Evolutionary conservation across 2,888 invertebrate genomes (phyloP), one percentile per base, ranked within the genome.

Genomic region (Brassicogethes aeneus): DNA sequence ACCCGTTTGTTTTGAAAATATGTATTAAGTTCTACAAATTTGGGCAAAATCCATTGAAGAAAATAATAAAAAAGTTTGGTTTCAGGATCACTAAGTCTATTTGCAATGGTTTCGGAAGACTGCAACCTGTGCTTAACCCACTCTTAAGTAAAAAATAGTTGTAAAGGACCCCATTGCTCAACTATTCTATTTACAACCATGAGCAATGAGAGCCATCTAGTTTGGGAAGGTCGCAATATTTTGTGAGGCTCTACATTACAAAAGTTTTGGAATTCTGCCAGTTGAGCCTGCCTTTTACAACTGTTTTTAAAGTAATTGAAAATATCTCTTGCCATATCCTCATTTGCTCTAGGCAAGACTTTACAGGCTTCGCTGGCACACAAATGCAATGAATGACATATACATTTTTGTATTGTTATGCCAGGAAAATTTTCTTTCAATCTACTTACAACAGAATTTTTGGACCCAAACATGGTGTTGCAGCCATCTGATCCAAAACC

Each of bases 401-500:
- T 39, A 16, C 42, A 43, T 41, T 45, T 47, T 34, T 36, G 36
- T 5, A 47, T 31, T 16, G 44, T 35, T 16, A 48, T 42, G 17
- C 46, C 46, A 12, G 44, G 44, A 29, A 42, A 30, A 31, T 38
- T 35, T 37, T 16, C 5, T 32, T 33, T 39, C 16, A 48, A 37
- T 30, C 48, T 38, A 39, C 39, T 38, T 2, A 39, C 44, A 15
- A 48, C 48, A 1, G 43, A 43, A 23, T 44, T 48, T 8, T 44
- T 14, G 13, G n/a, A 2, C 16, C 44, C 46, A 30, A 48, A 37
- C 44, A 46, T 48, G 23, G 38, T 41, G 14, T 47, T 47, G 16
- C 45, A 46, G 12, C 48, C 46, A 44, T 48, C 46, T 16, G 44
- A 48, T 7, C 41, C 46, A 40, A 48, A 48, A 37, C 44, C 44